These are phyloP conservation scores for Stratiomys singularior DNA, from an alignment of 2,888 invertebrate genomes.

Conservation along the genomic window DNA sequence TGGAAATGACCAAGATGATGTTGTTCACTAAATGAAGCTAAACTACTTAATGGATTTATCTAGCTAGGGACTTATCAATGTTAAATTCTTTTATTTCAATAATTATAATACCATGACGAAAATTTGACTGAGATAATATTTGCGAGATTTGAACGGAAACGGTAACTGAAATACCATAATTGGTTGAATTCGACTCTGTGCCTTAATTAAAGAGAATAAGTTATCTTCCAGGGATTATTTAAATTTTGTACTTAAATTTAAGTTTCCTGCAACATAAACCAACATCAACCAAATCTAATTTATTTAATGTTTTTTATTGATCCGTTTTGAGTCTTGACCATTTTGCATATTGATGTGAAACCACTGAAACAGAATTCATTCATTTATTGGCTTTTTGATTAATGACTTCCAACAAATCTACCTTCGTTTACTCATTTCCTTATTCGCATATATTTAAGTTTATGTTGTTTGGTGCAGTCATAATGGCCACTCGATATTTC, in stretches of 20 bases:
- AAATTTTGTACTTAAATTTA: too few species aligned
- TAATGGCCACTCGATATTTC: not conserved
- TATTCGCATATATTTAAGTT: not conserved
- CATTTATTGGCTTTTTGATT: conserved; percentile 15
- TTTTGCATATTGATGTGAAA: conserved; percentile 2
- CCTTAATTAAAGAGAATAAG: too few species aligned
- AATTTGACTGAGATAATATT: too few species aligned
- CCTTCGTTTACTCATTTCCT: too few species aligned
- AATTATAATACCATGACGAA: too few species aligned
- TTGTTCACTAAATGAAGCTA: not conserved
- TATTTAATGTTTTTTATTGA: not conserved
- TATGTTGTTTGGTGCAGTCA: not conserved
- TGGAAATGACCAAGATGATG: not conserved
- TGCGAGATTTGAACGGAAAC: too few species aligned
- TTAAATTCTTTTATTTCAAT: too few species aligned
- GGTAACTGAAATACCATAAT: too few species aligned
- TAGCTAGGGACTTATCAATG: too few species aligned
- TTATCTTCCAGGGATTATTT: too few species aligned
- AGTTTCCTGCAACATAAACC: not conserved
- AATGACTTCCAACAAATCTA: conserved; percentile 6
- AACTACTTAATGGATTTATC: not conserved
- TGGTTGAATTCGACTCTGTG: too few species aligned
- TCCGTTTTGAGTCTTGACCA: conserved; percentile 3
- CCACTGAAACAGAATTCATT: too few species aligned
- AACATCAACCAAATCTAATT: not conserved